phyloP scores from a whole-genome alignment of 2,888 invertebrate genomes.

The Lasioglossum malachurum region DNA sequence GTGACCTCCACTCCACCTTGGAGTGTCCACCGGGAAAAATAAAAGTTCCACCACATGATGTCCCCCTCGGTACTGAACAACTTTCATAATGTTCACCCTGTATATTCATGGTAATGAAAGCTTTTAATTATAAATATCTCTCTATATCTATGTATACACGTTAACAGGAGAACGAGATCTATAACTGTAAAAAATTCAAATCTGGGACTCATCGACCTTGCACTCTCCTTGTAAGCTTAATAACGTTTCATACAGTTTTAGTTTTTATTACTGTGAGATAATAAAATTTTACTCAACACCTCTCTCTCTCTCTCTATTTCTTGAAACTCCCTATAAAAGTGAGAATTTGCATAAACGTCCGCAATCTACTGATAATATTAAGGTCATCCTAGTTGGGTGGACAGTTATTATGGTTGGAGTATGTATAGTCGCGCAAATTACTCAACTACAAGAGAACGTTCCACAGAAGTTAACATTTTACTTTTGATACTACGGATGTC shows the following conservation, averaged over 20 bases:
- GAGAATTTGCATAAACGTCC: background rate
- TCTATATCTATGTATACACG: no score
- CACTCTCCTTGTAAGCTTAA: background rate
- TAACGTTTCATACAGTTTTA: background rate
- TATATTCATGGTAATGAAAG: no score
- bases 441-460: background rate
- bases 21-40: no score
- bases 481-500: background rate
- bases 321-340: background rate
- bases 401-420: background rate
- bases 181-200: no score
- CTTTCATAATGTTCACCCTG: no score
- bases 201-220: no score
- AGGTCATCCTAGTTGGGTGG: background rate
- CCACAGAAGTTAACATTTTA: background rate
- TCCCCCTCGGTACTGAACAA: no score
- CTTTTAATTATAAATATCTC: no score
- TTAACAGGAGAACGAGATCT: no score
- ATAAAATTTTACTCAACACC: background rate
- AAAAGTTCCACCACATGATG: no score
- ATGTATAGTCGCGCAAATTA: background rate
- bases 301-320: no score
- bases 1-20: no score
- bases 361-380: background rate
- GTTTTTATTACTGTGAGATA: background rate